Conservation (phyloP, 2,113 vertebrate genomes). For the Paramisgurnus dabryanus region DNA sequence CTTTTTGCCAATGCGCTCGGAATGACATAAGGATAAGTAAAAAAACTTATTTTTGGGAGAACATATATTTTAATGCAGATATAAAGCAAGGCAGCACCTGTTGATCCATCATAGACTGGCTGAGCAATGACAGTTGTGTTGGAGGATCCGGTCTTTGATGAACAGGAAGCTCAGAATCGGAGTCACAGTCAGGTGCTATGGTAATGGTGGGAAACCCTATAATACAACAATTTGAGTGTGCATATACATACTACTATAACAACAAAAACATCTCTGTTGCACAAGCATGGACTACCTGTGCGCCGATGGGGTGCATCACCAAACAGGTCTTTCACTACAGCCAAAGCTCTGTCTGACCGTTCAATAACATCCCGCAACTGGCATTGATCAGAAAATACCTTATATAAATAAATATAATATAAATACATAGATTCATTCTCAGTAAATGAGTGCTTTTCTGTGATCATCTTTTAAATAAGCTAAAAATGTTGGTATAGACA, state of each 20-base stretch:
- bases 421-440: conserved; percentile 14
- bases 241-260: not conserved
- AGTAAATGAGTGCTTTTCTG: not conserved
- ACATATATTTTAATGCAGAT: not conserved
- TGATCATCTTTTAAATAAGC: too few relatives aligned
- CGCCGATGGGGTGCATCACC: conserved; percentile 81
- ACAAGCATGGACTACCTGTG: conserved; percentile 73
- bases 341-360: conserved; percentile 82
- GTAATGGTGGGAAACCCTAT: conserved; percentile 90
- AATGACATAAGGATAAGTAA: too few relatives aligned
- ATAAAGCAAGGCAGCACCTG: conserved; percentile 65
- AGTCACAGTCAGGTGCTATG: conserved; percentile 79
- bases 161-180: conserved; percentile 72
- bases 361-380: conserved; percentile 83
- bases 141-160: conserved; percentile 75
- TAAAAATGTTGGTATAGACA: too few relatives aligned
- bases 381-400: conserved; percentile 90
- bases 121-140: conserved; percentile 75
- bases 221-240: conserved; percentile 47
- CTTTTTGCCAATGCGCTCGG: too few relatives aligned
- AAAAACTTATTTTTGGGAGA: too few relatives aligned
- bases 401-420: conserved; percentile 43
- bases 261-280: not conserved
- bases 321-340: conserved; percentile 82
- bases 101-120: conserved; percentile 79